These are phyloP conservation scores for Martes martes DNA, from an alignment of 2,113 vertebrate species.

Conservation along the genomic window DNA sequence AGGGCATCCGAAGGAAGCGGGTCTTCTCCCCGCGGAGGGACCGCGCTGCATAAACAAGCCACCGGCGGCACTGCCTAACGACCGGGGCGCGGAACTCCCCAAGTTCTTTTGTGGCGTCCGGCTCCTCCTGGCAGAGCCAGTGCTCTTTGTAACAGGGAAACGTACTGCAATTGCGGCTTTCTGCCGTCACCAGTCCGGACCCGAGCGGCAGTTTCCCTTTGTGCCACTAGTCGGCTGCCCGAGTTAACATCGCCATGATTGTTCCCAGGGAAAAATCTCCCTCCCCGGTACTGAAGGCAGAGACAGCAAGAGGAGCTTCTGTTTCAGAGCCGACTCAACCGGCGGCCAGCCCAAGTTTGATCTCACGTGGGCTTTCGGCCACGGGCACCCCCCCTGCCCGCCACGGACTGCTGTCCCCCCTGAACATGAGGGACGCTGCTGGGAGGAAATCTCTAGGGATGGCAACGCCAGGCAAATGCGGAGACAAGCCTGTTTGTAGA, in stretches of 20 bases:
- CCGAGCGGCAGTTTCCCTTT: slow-evolving; percentile 51
- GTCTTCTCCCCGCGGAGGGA: slow-evolving; percentile 40
- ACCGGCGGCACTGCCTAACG: neutral
- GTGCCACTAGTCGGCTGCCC: slow-evolving; percentile 63
- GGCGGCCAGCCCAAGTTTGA: neutral
- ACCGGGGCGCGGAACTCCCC: neutral
- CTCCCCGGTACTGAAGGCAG: neutral
- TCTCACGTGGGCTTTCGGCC: neutral
- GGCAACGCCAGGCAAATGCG: neutral
- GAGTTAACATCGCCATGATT: slow-evolving; percentile 12
- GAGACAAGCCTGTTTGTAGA: neutral
- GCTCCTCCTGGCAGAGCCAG: neutral
- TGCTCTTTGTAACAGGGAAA: slow-evolving; percentile 4
- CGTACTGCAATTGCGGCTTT: neutral
- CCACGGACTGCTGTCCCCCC: neutral
- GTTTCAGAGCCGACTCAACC: neutral
- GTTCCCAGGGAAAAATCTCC: slow-evolving; percentile 20
- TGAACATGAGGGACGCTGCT: neutral
- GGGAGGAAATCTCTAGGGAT: neutral
- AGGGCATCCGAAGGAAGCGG: neutral
- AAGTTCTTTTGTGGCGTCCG: neutral
- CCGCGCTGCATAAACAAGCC: slow-evolving; percentile 9
- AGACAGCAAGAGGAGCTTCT: neutral
- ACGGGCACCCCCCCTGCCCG: neutral
- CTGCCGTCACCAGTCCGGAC: slow-evolving; percentile 15